Evolutionary conservation across 64 coral and sea anemone species (phyloP).

Genomic region (Anthopleura sola): DNA sequence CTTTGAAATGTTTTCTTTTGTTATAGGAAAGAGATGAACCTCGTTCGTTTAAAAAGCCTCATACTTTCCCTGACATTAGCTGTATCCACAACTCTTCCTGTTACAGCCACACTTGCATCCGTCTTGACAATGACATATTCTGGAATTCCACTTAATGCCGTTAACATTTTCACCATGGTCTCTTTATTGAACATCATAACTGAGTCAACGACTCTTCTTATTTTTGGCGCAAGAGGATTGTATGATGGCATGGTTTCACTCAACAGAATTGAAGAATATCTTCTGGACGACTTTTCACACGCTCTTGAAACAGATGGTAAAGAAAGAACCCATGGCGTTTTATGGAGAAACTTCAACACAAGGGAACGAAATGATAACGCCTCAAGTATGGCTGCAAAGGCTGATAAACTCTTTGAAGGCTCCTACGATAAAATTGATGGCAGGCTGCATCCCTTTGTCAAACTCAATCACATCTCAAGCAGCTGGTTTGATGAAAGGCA

Average conservation of each 20-base stretch:
- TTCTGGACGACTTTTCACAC: neutral
- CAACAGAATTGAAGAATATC: neutral
- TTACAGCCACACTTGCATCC: neutral
- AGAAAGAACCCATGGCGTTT: neutral
- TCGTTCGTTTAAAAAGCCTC: neutral
- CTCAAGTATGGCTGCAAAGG: neutral
- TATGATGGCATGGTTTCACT: neutral
- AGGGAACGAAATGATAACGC: neutral
- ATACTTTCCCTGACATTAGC: neutral
- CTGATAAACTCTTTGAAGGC: too few relatives aligned
- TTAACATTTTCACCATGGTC: neutral
- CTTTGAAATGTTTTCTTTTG: too few relatives aligned
- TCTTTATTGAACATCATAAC: neutral
- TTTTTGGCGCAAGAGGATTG: neutral
- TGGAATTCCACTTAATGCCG: neutral
- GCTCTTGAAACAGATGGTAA: too few relatives aligned
- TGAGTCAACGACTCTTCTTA: neutral
- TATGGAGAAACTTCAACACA: neutral
- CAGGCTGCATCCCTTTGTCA: neutral
- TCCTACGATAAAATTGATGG: neutral
- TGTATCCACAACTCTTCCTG: neutral
- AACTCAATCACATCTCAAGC: neutral
- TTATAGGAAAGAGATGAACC: neutral
- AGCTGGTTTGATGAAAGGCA: neutral
- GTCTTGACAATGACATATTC: neutral